Evolutionary conservation across 2,113 vertebrate genomes (phyloP).

Genomic region (Pelecanoides urinatrix): DNA sequence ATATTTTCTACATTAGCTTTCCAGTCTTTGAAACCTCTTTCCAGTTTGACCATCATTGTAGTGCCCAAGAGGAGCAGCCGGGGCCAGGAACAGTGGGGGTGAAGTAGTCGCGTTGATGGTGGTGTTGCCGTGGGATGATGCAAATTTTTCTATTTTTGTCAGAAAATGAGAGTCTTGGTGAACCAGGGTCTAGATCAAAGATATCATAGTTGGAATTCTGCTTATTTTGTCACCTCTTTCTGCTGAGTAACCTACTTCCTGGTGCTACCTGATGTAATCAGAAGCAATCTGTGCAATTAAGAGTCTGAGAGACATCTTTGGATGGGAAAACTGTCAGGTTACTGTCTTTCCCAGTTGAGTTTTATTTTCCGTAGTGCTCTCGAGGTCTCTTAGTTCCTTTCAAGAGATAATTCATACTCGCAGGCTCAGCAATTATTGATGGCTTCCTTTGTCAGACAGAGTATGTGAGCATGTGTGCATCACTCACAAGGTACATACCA

Average conservation of each 20-base stretch:
- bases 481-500: not conserved
- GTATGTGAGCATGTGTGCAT: constrained; percentile 1
- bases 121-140: not conserved
- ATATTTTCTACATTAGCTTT: not conserved
- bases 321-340: constrained; percentile 33
- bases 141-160: not conserved
- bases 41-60: not conserved
- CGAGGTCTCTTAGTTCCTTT: not conserved
- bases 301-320: constrained; percentile 3
- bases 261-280: not conserved
- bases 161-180: not conserved
- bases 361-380: constrained; percentile 8
- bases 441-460: constrained; percentile 12
- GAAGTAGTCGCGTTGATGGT: not conserved
- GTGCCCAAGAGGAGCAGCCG: not conserved
- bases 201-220: not conserved
- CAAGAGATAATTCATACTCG: not conserved
- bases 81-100: not conserved
- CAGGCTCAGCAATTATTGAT: constrained; percentile 49
- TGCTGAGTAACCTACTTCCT: constrained; percentile 50
- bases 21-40: not conserved
- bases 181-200: constrained; percentile 41
- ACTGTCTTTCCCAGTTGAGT: not conserved
- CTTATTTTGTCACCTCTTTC: constrained; percentile 16
- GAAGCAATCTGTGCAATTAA: constrained; percentile 46